Base-by-base conservation (phyloP, 64 coral and sea anemone species). In the Orbicella faveolata region DNA sequence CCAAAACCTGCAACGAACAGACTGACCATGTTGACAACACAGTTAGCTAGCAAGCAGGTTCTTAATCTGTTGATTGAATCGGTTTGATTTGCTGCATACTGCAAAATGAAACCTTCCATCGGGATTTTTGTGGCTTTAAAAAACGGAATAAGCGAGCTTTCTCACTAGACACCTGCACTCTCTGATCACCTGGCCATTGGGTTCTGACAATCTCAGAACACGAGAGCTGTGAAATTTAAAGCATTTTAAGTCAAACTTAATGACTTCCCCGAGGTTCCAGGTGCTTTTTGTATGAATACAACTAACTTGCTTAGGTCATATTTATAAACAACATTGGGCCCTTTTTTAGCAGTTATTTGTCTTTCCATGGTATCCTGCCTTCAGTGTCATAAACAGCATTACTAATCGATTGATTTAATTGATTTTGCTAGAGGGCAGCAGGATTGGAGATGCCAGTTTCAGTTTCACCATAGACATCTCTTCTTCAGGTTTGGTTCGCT, bases 1-100 rank as follows among this genome's bases (percentile, higher is more conserved):
- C 77, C 78, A 67, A 75, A 74, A 20, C 68, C 48, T 52, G 89
- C 89, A 34, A 83, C 19, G 51, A 83, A 68, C 9, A 79, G 68
- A 19, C 44, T 54, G 9, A 83, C 63, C 10, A 77, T 10, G 52
- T 90, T 90, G 12, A 90, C 23, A 20, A 74, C n/a, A 39, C 78
- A 90, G 52, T 81, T 90, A 10, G 64, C 79, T 21, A 78, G 16
- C 37, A 78, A 78, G 53, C 75, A 78, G 37, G 75, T 48, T 23
- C 75, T 48, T 78, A 78, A 78, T 51, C 37, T 78, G 19, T 39
- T 39, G 37, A 78, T 21, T 78, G 75, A 51, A 78, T 53, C 21
- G 2, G 75, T 78, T 44, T 52, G 75, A 44, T 78, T 78, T 52
- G 9, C 39, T 12, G 37, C 37, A 52, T 78, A 21, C 6, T 78